Evolutionary conservation across 2,113 vertebrate genomes (phyloP), one percentile per base, ranked within the genome.

Genomic region (Meleagris gallopavo): DNA sequence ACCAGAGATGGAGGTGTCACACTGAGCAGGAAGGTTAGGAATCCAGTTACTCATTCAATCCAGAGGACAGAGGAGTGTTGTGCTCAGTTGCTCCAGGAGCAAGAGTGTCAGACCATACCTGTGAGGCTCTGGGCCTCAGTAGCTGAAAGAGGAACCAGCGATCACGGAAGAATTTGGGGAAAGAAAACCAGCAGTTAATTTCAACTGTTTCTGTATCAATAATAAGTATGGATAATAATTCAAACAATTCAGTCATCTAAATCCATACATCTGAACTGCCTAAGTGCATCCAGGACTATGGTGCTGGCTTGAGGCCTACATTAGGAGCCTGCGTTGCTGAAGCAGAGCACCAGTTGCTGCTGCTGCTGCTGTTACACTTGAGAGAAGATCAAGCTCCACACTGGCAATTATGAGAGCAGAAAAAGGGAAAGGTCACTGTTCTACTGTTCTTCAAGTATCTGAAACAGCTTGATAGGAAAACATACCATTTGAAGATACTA

Each of bases 111-210:
- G 83, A 46, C 4, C 52, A 54, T 54, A 66, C 58, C 36, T 24
- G 32, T 36, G 60, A 7, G 54, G 74, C 32, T 82, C 74, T 24
- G 38, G 38, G n/a, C 8, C 29, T 48, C 0, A 0, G n/a, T 19
- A 38, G 29, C 73, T 58, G 38, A 55, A 82, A 83, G 60, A 40
- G 18, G 2, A n/a, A n/a, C 34, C 21, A 30, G 41, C 27, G 80
- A 62, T 60, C 64, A n/a, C 0, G 61, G 13, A 27, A 8, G 21
- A n/a, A 55, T 83, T 72, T 75, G 8, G 27, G 15, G 12, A 45
- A 55, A 74, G 22, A 91, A 77, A 90, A 58, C 27, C 48, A 58
- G 11, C n/a, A 27, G 25, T 46, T 92, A 38, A 83, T 89, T 76
- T 58, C 75, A 70, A 10, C 27, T 60, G 2, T 34, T 91, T 69